Conservation (phyloP, 1,140 invertebrate species). For the Trichoplusia ni region DNA sequence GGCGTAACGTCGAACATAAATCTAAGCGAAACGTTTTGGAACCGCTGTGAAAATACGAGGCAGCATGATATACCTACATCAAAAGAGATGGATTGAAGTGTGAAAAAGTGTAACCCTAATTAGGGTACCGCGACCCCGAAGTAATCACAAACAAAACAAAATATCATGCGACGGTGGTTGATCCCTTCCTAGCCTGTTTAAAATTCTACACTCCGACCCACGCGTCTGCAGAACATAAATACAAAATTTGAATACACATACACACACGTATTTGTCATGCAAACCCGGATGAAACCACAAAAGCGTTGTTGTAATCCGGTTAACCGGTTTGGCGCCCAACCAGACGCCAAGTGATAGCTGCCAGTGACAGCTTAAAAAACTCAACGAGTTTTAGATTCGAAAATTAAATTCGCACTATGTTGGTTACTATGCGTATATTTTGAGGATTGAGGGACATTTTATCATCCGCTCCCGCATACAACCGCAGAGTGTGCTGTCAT, state of each 20-base stretch:
- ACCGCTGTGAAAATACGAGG: slow-evolving; percentile 14
- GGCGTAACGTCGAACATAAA: background rate
- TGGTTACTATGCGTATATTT: background rate
- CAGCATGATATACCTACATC: slow-evolving; percentile 4
- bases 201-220: slow-evolving; percentile 18
- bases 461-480: background rate
- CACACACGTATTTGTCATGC: slow-evolving; percentile 34
- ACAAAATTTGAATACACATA: slow-evolving; percentile 39
- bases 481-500: background rate
- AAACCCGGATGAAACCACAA: slow-evolving; percentile 43
- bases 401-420: slow-evolving; percentile 14
- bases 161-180: slow-evolving; percentile 20
- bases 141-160: slow-evolving; percentile 36
- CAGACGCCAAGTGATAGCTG: slow-evolving; percentile 39
- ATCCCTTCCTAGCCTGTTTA: slow-evolving; percentile 25
- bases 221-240: slow-evolving; percentile 31
- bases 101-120: slow-evolving; percentile 24
- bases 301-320: slow-evolving; percentile 50
- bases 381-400: slow-evolving; percentile 1
- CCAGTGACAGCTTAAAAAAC: slow-evolving; percentile 31
- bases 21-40: background rate
- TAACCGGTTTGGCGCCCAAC: slow-evolving; percentile 44
- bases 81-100: slow-evolving; percentile 18
- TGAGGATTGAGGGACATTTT: background rate
- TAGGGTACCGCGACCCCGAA: slow-evolving; percentile 21